Conservation (phyloP, 2,113 vertebrate genomes). For the Toxostoma redivivum region DNA sequence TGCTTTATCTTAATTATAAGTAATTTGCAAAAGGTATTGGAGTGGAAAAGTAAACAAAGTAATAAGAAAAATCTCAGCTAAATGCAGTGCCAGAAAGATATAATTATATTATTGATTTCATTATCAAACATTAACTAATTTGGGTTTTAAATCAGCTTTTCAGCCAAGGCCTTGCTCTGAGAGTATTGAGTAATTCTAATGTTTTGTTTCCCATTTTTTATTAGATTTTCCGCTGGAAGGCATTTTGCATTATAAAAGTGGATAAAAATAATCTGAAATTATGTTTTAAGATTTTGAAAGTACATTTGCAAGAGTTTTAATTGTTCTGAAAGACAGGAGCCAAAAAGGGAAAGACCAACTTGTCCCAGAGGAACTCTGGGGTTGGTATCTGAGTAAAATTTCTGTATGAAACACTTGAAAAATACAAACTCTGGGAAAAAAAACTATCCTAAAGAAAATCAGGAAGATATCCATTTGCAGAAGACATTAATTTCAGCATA, state of each 20-base stretch:
- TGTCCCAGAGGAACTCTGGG: background rate
- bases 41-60: constrained; percentile 10
- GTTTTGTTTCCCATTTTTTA: background rate
- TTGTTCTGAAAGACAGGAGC: background rate
- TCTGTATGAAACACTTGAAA: background rate
- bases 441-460: background rate
- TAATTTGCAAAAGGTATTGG: background rate
- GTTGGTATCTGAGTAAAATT: background rate
- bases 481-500: background rate
- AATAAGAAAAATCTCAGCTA: background rate
- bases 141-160: background rate
- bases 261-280: background rate
- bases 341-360: rapidly evolving
- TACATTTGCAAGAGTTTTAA: background rate
- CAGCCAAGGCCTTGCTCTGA: background rate
- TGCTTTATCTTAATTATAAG: background rate
- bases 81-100: background rate
- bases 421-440: background rate
- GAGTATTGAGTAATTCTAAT: background rate
- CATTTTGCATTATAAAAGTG: background rate
- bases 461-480: background rate
- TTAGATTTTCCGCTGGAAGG: background rate
- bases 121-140: background rate
- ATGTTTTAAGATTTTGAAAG: background rate
- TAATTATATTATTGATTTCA: background rate